These are phyloP conservation scores for Agrotis puta DNA, from an alignment of 2,888 invertebrate genomes.

Conservation along the genomic window DNA sequence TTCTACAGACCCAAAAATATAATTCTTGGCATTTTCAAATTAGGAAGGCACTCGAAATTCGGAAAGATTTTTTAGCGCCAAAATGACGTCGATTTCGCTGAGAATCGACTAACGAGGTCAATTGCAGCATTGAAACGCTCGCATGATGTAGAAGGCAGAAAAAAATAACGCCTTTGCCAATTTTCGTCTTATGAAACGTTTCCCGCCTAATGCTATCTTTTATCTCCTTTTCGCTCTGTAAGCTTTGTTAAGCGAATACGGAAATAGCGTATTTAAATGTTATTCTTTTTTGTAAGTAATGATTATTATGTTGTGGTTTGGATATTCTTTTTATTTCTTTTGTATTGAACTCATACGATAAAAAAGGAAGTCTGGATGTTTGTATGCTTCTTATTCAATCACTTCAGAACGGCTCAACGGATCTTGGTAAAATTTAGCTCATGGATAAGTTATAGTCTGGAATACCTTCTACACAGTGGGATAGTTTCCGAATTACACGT, in stretches of 20 bases:
- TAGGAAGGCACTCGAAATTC: conserved; percentile 41
- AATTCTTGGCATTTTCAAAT: conserved; percentile 8
- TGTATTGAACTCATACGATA: background rate
- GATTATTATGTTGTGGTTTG: background rate
- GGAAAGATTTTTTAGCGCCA: conserved; percentile 28
- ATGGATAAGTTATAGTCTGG: too few relatives aligned
- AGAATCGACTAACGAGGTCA: conserved; percentile 54
- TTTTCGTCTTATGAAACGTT: conserved; percentile 48
- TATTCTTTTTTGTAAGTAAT: conserved; percentile 8
- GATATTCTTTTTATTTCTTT: background rate
- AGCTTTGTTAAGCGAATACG: conserved; percentile 23
- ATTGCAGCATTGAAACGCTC: conserved; percentile 53
- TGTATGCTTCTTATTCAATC: too few relatives aligned
- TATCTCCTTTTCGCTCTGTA: conserved; percentile 41
- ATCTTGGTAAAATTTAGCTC: too few relatives aligned
- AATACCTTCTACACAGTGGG: too few relatives aligned
- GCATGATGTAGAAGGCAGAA: conserved; percentile 47
- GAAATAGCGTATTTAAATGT: conserved; percentile 22
- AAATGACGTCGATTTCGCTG: conserved; percentile 38
- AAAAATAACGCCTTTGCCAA: conserved; percentile 54
- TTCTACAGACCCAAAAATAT: background rate
- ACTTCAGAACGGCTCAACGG: too few relatives aligned
- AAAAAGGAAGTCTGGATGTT: too few relatives aligned
- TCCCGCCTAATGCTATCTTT: conserved; percentile 51
- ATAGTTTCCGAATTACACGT: too few relatives aligned